Evolutionary conservation across 2,797 vertebrate genomes (phyloP).

Genomic region (Etheostoma nigrum): DNA sequence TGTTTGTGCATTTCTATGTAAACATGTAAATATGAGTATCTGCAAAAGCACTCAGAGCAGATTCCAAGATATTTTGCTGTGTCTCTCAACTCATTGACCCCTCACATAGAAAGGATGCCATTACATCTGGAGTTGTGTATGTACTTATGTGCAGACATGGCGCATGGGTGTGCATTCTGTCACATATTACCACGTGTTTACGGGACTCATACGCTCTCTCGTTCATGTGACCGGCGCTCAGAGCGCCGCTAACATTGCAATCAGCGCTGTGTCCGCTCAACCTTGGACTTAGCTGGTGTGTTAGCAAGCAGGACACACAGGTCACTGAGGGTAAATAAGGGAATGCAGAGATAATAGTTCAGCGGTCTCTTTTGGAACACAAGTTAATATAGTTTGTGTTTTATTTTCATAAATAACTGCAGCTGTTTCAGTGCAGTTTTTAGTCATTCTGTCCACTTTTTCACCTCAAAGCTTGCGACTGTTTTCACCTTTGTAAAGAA

Average conservation of each 20-base stretch:
- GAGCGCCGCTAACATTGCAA: slow-evolving; percentile 19
- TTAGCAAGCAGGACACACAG: slow-evolving; percentile 47
- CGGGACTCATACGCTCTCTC: not conserved
- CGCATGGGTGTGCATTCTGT: slow-evolving; percentile 3
- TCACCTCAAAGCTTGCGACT: not conserved
- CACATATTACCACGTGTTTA: slow-evolving; percentile 45
- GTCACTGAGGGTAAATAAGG: slow-evolving; percentile 65
- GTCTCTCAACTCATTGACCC: slow-evolving; percentile 51
- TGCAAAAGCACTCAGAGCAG: slow-evolving; percentile 26
- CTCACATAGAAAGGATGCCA: slow-evolving; percentile 35
- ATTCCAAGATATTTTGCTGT: slow-evolving; percentile 25
- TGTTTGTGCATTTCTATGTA: not conserved
- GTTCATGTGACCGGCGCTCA: slow-evolving; percentile 39
- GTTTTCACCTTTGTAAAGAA: slow-evolving; percentile 13
- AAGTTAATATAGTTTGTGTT: not conserved
- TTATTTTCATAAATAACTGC: slow-evolving; percentile 17
- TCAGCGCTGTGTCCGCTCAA: slow-evolving; percentile 48
- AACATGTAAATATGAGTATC: slow-evolving; percentile 18
- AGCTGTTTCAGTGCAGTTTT: not conserved
- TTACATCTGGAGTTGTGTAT: slow-evolving; percentile 26
- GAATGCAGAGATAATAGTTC: slow-evolving; percentile 44
- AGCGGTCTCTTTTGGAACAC: slow-evolving; percentile 8
- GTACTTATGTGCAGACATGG: not conserved
- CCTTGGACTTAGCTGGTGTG: slow-evolving; percentile 65
- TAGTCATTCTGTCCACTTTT: not conserved